These are phyloP conservation scores for Lycorma delicatula DNA, from an alignment of 1,140 invertebrate genomes.

Conservation along the genomic window DNA sequence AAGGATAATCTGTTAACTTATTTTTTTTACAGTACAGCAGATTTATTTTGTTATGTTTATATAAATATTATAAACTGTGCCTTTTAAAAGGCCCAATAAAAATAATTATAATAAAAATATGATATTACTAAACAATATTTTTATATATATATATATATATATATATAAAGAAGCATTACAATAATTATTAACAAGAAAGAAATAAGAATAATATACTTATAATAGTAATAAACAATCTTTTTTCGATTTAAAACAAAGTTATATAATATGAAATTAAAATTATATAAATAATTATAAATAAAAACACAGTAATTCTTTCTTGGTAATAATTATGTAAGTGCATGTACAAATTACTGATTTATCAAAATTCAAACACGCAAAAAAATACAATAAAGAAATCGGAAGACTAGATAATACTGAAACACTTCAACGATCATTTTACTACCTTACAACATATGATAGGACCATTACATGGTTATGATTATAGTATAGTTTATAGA, in stretches of 20 bases:
- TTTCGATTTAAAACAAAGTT: too few species aligned
- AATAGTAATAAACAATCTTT: too few species aligned
- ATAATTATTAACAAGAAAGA: background rate
- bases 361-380: too few species aligned
- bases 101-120: background rate
- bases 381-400: background rate
- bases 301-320: too few species aligned
- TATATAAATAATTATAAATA: too few species aligned
- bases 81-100: background rate
- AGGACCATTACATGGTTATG: too few species aligned
- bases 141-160: constrained; percentile 3
- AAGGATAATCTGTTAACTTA: too few species aligned
- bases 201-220: background rate
- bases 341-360: too few species aligned
- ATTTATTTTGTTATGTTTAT: background rate
- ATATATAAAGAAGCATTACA: background rate
- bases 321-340: too few species aligned
- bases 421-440: background rate
- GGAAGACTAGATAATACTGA: constrained; percentile 7
- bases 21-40: background rate
- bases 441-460: background rate
- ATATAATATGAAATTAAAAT: too few species aligned
- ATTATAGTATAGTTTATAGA: too few species aligned
- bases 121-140: background rate
- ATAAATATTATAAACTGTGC: background rate